Base-by-base conservation (phyloP, 2,888 invertebrate species). In the Elegia similella region DNA sequence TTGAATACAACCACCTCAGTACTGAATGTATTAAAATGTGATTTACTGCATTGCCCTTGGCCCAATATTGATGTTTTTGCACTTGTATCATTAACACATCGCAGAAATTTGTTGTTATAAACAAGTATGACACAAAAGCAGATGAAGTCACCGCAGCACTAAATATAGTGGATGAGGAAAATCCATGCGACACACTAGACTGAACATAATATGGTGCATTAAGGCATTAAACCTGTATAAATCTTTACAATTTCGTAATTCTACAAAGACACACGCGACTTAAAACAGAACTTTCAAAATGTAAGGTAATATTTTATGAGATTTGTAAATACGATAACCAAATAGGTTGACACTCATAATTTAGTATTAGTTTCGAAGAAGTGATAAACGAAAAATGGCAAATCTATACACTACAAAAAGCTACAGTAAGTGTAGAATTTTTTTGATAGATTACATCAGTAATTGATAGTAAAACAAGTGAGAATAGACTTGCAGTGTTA, bases 91-190 rank as follows among this genome's bases (percentile, higher is more conserved):
- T 56, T 52, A 61, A 59, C 52, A 16, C 42, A 54, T 46, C 57
- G 13, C 55, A 15, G 57, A 44, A 56, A 55, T 42, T 42, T 57
- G 56, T 42, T 57, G 56, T 57, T 55, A 57, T 52, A 44, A 16
- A 13, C 29, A 47, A 46, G 12, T 43, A 48, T 16, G 16, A 57
- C 61, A 52, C 53, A 56, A 57, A 55, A 6, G 17, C 30, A 34
- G 12, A 56, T 56, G 56, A 38, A 48, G 48, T 56, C 50, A 48
- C 44, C 47, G 48, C 42, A 42, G 42, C 17, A 58, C 55, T 59
- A 62, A 59, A 57, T 58, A 56, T 58, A 62, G 58, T 34, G 29
- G 59, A 61, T 44, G 42, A 57, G 53, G 55, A 56, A 57, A 55
- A 47, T 50, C 8, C 16, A 52, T 43, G 46, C 17, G 12, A 43